Evolutionary conservation across 2,888 invertebrate species (phyloP).

Genomic region (Tachina grossa): DNA sequence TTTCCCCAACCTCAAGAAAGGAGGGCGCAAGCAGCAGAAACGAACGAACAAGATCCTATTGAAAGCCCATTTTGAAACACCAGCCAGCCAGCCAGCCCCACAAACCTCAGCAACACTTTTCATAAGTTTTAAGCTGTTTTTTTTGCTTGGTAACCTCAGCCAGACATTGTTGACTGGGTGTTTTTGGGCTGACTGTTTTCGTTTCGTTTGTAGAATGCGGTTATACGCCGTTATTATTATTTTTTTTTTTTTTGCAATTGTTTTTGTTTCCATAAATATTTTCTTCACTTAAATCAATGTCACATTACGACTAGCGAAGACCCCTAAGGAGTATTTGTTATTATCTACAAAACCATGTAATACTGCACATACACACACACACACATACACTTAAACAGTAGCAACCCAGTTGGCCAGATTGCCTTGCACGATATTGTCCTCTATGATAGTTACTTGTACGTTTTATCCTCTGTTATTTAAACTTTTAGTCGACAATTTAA

Average conservation of each 20-base stretch:
- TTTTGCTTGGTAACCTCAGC: slow-evolving; percentile 55
- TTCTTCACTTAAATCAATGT: slow-evolving; percentile 67
- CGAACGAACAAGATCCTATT: neutral
- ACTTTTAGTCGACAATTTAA: no score
- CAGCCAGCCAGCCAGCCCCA: neutral
- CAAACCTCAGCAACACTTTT: slow-evolving; percentile 49
- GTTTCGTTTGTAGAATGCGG: slow-evolving; percentile 26
- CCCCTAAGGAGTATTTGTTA: slow-evolving; percentile 59
- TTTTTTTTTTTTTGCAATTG: slow-evolving; percentile 12
- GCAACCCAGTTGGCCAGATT: neutral
- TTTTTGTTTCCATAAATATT: slow-evolving; percentile 9
- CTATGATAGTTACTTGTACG: no score
- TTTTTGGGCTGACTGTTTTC: slow-evolving; percentile 38
- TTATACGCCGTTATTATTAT: slow-evolving; percentile 49
- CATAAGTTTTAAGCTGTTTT: slow-evolving; percentile 21
- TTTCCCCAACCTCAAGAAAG: slow-evolving; percentile 61
- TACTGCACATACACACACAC: neutral
- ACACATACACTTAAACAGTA: neutral
- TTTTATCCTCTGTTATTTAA: no score
- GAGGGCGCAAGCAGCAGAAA: neutral
- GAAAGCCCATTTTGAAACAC: slow-evolving; percentile 30
- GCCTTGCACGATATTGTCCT: no score
- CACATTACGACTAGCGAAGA: slow-evolving; percentile 64
- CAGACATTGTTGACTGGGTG: slow-evolving; percentile 69
- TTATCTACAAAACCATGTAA: slow-evolving; percentile 51